phyloP scores from a whole-genome alignment of 53 echinoderm and acorn worm species.

The Antedon mediterranea region DNA sequence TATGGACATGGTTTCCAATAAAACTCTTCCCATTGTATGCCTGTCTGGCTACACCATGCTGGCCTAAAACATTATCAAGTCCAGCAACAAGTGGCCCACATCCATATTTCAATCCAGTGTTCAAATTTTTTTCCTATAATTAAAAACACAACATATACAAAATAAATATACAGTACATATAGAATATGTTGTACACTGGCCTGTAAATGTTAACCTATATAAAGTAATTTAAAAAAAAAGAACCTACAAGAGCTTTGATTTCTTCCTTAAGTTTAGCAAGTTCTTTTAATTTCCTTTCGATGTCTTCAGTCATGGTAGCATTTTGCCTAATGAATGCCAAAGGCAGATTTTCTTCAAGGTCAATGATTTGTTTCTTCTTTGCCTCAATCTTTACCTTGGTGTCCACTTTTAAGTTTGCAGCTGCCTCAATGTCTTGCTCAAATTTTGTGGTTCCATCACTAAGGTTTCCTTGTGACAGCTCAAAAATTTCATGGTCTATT shows the following conservation, averaged over 20 bases:
- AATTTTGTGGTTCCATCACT: not conserved
- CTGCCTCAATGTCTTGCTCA: not conserved
- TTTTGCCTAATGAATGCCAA: conserved; percentile 3
- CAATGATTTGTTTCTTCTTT: too few relatives aligned
- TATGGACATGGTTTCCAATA: conserved; percentile 44
- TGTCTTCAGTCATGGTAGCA: too few relatives aligned
- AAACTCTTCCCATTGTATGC: conserved; percentile 35
- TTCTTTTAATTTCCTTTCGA: too few relatives aligned
- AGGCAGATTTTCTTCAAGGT: conserved; percentile 12
- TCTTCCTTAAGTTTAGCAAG: not conserved
- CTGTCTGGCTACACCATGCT: conserved; percentile 20
- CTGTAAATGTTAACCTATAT: too few relatives aligned
- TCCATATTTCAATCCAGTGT: conserved; percentile 1
- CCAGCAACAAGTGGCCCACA: conserved; percentile 10
- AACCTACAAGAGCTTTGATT: not conserved
- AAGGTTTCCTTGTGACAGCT: conserved; percentile 4
- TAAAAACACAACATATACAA: too few relatives aligned
- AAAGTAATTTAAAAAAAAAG: too few relatives aligned
- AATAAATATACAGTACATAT: too few relatives aligned
- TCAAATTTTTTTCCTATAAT: not conserved
- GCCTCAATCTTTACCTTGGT: not conserved
- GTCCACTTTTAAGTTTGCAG: not conserved
- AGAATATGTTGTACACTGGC: too few relatives aligned
- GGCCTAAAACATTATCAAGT: conserved; percentile 13
- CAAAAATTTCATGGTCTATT: not conserved